phyloP scores from a whole-genome alignment of 2,797 vertebrate species.

The Acomys russatus region DNA sequence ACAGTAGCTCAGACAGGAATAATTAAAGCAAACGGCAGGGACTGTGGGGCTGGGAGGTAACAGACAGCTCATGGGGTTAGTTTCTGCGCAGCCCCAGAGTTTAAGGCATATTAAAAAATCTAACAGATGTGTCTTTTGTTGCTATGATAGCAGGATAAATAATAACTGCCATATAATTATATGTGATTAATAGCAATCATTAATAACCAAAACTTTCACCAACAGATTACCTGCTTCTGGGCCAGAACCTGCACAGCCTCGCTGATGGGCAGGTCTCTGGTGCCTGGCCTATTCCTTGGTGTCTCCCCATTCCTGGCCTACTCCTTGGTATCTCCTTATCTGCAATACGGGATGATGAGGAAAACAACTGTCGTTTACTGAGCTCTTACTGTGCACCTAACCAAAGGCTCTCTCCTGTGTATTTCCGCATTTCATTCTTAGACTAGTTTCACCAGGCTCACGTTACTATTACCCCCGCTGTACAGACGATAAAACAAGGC shows the following conservation, averaged over 20 bases:
- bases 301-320: not conserved
- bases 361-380: not conserved
- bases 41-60: no score
- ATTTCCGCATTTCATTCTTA: conserved; percentile 32
- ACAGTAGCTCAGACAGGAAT: no score
- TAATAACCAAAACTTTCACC: no score
- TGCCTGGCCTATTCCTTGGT: not conserved
- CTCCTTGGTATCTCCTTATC: not conserved
- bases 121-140: no score
- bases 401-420: not conserved
- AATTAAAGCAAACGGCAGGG: no score
- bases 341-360: not conserved
- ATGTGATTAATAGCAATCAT: no score
- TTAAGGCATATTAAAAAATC: no score
- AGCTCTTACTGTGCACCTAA: not conserved
- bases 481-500: conserved; percentile 31
- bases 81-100: no score
- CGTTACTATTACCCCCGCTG: not conserved
- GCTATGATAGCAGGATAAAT: no score
- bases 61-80: no score
- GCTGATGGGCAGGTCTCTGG: not conserved
- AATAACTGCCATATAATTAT: no score
- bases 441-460: not conserved
- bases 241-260: not conserved
- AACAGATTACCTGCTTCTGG: not conserved